Conservation (phyloP, 2,888 invertebrate species). For the Caenorhabditis sp. region DNA sequence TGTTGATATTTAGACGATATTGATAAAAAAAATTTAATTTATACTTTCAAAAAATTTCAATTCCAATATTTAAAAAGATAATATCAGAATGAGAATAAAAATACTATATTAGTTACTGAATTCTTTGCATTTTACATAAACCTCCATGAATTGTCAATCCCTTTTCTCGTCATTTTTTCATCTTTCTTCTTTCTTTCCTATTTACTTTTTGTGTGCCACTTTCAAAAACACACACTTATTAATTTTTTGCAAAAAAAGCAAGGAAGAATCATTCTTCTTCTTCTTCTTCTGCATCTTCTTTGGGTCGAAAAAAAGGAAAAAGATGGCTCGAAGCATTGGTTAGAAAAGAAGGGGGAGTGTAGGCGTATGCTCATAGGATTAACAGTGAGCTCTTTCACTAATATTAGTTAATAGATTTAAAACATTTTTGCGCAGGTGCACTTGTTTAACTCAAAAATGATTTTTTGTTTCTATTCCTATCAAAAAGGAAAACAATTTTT, state of each 20-base stretch:
- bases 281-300: neutral
- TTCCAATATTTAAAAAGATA: neutral
- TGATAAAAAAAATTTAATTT: too few relatives aligned
- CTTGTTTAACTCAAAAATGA: neutral
- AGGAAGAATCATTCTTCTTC: neutral
- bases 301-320: neutral
- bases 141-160: slow-evolving; percentile 1
- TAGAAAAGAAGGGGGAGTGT: neutral
- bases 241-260: neutral
- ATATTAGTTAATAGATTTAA: slow-evolving; percentile 38
- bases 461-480: neutral
- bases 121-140: neutral
- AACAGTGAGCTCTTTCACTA: slow-evolving; percentile 9
- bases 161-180: neutral
- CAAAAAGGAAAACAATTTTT: neutral
- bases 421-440: neutral
- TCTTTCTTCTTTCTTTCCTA: neutral
- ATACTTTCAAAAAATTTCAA: too few relatives aligned
- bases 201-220: neutral
- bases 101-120: neutral
- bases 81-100: neutral
- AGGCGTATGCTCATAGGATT: slow-evolving; percentile 7
- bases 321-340: neutral
- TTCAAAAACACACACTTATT: neutral
- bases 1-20: too few relatives aligned